These are phyloP conservation scores for Bombus impatiens DNA, from an alignment of 1,140 invertebrate genomes.

Conservation along the genomic window DNA sequence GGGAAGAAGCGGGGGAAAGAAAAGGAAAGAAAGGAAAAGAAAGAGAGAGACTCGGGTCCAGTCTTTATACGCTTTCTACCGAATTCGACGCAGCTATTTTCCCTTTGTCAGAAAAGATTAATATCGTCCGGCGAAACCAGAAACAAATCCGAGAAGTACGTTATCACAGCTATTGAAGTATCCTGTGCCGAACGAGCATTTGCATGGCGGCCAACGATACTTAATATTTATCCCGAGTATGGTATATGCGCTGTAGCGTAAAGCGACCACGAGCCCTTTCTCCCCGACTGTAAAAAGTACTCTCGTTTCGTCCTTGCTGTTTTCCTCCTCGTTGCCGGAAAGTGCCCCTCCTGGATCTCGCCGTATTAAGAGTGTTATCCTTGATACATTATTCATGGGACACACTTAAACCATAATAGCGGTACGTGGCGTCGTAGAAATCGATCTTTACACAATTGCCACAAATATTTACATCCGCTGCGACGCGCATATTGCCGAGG, in stretches of 20 bases:
- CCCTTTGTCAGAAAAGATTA: slow-evolving; percentile 30
- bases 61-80: slow-evolving; percentile 19
- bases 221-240: slow-evolving; percentile 28
- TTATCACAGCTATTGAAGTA: slow-evolving; percentile 10
- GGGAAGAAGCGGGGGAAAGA: not conserved
- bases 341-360: slow-evolving; percentile 11
- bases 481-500: slow-evolving; percentile 67
- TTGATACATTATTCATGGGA: slow-evolving; percentile 70
- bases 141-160: not conserved
- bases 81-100: slow-evolving; percentile 35
- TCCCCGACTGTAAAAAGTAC: not conserved
- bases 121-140: not conserved
- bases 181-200: slow-evolving; percentile 27
- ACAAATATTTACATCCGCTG: slow-evolving; percentile 76
- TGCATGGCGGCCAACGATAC: slow-evolving; percentile 13
- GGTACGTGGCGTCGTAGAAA: slow-evolving; percentile 40
- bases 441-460: slow-evolving; percentile 71
- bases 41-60: not conserved
- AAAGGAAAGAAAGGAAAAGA: not conserved
- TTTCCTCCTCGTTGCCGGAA: not conserved
- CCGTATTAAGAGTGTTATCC: slow-evolving; percentile 61
- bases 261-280: not conserved
- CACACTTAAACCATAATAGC: slow-evolving; percentile 44
- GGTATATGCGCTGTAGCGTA: not conserved
- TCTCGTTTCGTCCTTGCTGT: too few species aligned